Evolutionary conservation across 2,888 invertebrate genomes (phyloP).

Genomic region (Therioaphis trifolii): DNA sequence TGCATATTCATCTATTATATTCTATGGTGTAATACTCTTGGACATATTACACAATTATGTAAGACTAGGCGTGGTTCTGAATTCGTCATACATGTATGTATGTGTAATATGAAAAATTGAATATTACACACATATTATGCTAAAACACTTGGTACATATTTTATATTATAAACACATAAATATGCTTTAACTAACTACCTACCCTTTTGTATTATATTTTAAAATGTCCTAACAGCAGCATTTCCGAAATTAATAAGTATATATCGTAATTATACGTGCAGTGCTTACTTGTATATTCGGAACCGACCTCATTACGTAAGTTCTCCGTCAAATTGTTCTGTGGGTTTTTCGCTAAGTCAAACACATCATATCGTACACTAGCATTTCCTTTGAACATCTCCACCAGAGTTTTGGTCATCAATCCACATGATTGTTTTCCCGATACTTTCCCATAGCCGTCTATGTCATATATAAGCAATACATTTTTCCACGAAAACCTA

Average conservation of each 20-base stretch:
- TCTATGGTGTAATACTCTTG: background rate
- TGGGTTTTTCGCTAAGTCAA: conserved; percentile 74
- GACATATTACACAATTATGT: conserved; percentile 3
- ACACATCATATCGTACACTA: conserved; percentile 71
- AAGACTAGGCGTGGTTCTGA: background rate
- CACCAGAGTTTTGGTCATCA: conserved; percentile 81
- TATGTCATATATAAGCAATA: conserved; percentile 81
- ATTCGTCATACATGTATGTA: background rate
- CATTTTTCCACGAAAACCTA: conserved; percentile 80
- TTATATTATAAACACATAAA: background rate
- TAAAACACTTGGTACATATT: no score
- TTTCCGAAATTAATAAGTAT: background rate
- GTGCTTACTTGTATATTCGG: conserved; percentile 73
- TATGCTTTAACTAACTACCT: background rate
- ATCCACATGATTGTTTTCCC: conserved; percentile 80
- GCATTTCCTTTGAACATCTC: conserved; percentile 71
- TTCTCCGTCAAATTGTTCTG: conserved; percentile 76
- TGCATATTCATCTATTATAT: conserved; percentile 23
- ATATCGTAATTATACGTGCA: background rate
- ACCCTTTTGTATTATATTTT: background rate
- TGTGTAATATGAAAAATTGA: background rate
- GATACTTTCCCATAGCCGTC: conserved; percentile 76
- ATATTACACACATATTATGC: background rate
- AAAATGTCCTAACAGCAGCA: background rate
- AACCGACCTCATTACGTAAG: conserved; percentile 75